Evolutionary conservation across 2,888 invertebrate genomes (phyloP), one percentile per base, ranked within the genome.

Genomic region (Eupithecia subfuscata): DNA sequence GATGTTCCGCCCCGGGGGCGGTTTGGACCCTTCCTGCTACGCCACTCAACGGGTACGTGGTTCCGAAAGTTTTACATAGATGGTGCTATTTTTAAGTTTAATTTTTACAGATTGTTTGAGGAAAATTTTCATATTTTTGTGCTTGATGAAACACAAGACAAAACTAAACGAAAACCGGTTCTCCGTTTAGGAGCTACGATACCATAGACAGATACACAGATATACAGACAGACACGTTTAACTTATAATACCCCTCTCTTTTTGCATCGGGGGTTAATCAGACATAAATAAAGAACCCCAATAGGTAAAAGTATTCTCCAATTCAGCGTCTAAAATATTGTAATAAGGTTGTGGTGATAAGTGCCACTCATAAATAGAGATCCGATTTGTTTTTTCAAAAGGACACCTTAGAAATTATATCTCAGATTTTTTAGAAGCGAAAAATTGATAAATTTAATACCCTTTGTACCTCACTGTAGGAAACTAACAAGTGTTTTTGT

Each of bases 1-100:
- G 92, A 96, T 96, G 96, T 96, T 95, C 93, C 96, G 96, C 91
- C 96, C 96, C 86, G 95, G 96, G 93, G 95, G 96, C 91, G 95
- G 95, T 87, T 93, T 95, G 88, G 96, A 96, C 93, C 95, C 95
- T 93, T 95, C 95, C 87, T 96, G 96, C 92, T 95, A 96, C 90
- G 95, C 95, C 90, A 93, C 95, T 88, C 95, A 96, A 92, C 95
- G 95, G 95, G 96, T 96, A 90, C 92, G 95, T 90, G 82, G 79
- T 90, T 84, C 82, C 6, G 0, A 7, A 3, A 0, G 11, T 65
- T 30, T 45, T 7, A 22, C 34, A 85, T 82, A 94, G 94, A 91
- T 92, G 93, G 90, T 90, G 87, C 73, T 89, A 30, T 82, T 80
- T 56, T 52, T 70, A 65, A 78, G 37, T 60, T 64, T n/a, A 37